These are phyloP conservation scores for Microplitis manilae DNA, from an alignment of 2,888 invertebrate species.

Conservation along the genomic window DNA sequence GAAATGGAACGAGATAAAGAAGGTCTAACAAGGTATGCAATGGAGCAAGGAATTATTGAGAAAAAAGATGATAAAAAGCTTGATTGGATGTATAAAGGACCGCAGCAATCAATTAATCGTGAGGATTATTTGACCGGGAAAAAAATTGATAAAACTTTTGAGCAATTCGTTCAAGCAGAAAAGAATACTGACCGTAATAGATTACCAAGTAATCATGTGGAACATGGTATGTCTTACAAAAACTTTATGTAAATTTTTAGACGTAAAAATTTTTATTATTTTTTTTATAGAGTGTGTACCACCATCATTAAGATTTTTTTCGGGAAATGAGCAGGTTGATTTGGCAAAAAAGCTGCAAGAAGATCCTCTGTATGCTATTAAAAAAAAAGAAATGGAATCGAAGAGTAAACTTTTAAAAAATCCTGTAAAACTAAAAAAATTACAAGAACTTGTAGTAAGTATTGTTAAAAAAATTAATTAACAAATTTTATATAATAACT, in stretches of 20 bases:
- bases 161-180: conserved; percentile 77
- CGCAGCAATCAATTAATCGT: conserved; percentile 77
- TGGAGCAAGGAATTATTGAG: conserved; percentile 73
- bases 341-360: conserved; percentile 91
- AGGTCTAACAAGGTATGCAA: conserved; percentile 77
- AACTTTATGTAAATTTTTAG: neutral
- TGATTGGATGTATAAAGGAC: conserved; percentile 91
- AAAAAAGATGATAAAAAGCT: conserved; percentile 77
- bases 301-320: conserved; percentile 78
- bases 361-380: conserved; percentile 92
- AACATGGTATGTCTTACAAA: conserved; percentile 71
- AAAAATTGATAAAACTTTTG: conserved; percentile 85
- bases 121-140: conserved; percentile 93
- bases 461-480: conserved; percentile 19
- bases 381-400: conserved; percentile 91
- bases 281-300: conserved; percentile 79
- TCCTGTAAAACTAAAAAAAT: conserved; percentile 90
- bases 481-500: conserved; percentile 7
- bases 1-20: conserved; percentile 79
- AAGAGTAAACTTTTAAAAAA: conserved; percentile 89
- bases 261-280: neutral
- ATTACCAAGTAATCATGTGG: conserved; percentile 78
- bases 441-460: conserved; percentile 81
- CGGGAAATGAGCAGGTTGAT: conserved; percentile 83
- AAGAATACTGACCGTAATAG: conserved; percentile 69